Percentiles rank a stretch among this genome's conserved stretches.
Conservation (phyloP, 2,888 invertebrate species). For the Dendrolimus houi region DNA sequence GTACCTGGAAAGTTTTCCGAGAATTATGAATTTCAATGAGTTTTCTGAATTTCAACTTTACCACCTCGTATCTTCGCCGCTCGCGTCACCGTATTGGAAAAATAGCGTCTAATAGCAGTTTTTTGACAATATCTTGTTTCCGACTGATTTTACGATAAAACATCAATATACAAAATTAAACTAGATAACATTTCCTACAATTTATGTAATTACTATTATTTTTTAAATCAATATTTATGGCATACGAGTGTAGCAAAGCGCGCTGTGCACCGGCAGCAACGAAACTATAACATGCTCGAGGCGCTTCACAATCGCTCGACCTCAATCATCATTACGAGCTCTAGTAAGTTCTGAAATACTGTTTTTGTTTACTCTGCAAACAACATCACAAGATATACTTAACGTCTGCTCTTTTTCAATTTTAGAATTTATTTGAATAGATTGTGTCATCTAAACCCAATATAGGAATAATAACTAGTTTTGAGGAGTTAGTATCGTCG, state of each 20-base stretch:
- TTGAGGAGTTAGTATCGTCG: too few species aligned
- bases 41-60: neutral
- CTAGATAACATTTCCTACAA: neutral
- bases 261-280: neutral
- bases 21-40: neutral
- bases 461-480: too few species aligned
- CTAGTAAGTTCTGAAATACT: neutral
- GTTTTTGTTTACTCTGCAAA: neutral
- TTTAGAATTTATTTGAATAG: too few species aligned
- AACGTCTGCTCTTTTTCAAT: conserved; percentile 3
- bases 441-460: too few species aligned
- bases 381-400: neutral
- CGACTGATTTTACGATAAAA: neutral
- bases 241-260: neutral
- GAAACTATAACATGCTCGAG: neutral
- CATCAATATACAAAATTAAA: neutral
- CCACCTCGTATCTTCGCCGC: conserved; percentile 4
- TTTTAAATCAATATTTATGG: neutral
- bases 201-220: neutral
- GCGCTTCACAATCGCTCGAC: neutral
- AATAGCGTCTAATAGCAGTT: neutral
- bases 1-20: too few species aligned
- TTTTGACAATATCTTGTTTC: neutral
- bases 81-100: neutral
- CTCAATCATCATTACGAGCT: neutral